Percentiles rank a stretch among this genome's conserved stretches.
These are phyloP conservation scores for Zhengitettix transpicula DNA, from an alignment of 2,888 invertebrate species.

Conservation along the genomic window DNA sequence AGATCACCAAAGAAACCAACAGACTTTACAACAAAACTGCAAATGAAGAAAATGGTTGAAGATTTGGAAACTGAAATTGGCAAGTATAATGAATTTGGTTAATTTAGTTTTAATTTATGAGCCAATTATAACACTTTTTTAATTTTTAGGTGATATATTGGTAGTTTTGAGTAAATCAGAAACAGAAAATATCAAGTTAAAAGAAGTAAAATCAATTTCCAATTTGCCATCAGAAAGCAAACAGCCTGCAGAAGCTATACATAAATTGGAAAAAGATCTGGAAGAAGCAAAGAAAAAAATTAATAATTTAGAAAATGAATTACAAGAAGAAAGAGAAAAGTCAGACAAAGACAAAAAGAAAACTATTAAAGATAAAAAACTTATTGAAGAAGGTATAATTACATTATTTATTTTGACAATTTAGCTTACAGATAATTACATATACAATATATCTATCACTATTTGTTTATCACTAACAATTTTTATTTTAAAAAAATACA, in stretches of 20 bases:
- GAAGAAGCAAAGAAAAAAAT: conserved; percentile 18
- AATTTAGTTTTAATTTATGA: neutral
- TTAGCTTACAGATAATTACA: too few relatives aligned
- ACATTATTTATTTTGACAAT: too few relatives aligned
- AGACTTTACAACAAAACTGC: conserved; percentile 52
- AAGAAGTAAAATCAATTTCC: conserved; percentile 3
- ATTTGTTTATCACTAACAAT: too few relatives aligned
- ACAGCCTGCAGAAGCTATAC: conserved; percentile 15
- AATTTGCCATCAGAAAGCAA: conserved; percentile 6
- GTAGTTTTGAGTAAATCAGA: conserved; percentile 43
- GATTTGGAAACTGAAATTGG: conserved; percentile 78
- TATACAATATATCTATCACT: too few relatives aligned
- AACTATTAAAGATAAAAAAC: conserved; percentile 31
- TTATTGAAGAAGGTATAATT: conserved; percentile 15
- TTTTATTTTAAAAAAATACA: too few relatives aligned
- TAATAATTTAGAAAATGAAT: conserved; percentile 20
- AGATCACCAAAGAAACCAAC: conserved; percentile 57
- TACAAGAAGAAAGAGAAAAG: conserved; percentile 31
- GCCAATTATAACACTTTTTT: conserved; percentile 10
- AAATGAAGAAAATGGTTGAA: conserved; percentile 67
- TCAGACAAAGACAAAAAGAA: conserved; percentile 37
- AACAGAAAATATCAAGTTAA: conserved; percentile 26
- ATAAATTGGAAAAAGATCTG: conserved; percentile 16
- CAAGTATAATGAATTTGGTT: conserved; percentile 18
- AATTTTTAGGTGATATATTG: conserved; percentile 36